phyloP scores from a whole-genome alignment of 2,888 invertebrate genomes.

The Sphecodes monilicornis region DNA sequence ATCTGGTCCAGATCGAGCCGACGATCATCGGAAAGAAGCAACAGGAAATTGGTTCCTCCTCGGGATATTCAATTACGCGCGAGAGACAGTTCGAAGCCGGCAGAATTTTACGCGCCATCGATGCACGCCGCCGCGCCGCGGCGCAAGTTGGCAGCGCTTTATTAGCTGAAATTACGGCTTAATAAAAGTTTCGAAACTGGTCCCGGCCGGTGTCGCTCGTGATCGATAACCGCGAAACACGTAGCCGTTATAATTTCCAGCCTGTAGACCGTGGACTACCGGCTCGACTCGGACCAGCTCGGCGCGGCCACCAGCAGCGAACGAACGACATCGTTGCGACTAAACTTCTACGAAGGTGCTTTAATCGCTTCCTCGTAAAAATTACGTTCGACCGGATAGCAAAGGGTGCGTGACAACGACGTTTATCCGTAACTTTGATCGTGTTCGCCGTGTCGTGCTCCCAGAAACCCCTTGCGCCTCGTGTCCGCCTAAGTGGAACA shows the following conservation, averaged over 20 bases:
- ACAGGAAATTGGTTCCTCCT: conserved; percentile 13
- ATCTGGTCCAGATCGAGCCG: not conserved
- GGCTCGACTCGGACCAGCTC: not conserved
- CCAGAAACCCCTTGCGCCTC: not conserved
- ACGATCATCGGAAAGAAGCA: conserved; percentile 9
- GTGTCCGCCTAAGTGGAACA: not conserved
- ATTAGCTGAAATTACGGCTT: conserved; percentile 52
- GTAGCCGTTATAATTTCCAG: conserved; percentile 32
- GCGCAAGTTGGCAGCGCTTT: conserved; percentile 44
- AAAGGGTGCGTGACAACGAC: conserved; percentile 68
- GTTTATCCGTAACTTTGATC: conserved; percentile 54
- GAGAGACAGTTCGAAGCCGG: conserved; percentile 14
- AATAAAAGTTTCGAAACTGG: conserved; percentile 49
- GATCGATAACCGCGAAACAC: conserved; percentile 50
- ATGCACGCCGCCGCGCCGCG: conserved; percentile 10
- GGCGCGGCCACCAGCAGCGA: not conserved
- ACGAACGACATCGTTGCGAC: conserved; percentile 32
- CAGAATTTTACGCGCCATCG: conserved; percentile 52
- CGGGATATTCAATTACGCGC: conserved; percentile 5
- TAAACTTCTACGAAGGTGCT: conserved; percentile 52
- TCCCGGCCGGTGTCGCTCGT: conserved; percentile 10
- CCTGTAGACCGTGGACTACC: not conserved
- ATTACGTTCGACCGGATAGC: conserved; percentile 37
- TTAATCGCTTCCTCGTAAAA: conserved; percentile 62
- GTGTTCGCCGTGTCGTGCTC: conserved; percentile 14